These are phyloP conservation scores for Euleptes europaea DNA, from an alignment of 2,113 vertebrate species.

Conservation along the genomic window DNA sequence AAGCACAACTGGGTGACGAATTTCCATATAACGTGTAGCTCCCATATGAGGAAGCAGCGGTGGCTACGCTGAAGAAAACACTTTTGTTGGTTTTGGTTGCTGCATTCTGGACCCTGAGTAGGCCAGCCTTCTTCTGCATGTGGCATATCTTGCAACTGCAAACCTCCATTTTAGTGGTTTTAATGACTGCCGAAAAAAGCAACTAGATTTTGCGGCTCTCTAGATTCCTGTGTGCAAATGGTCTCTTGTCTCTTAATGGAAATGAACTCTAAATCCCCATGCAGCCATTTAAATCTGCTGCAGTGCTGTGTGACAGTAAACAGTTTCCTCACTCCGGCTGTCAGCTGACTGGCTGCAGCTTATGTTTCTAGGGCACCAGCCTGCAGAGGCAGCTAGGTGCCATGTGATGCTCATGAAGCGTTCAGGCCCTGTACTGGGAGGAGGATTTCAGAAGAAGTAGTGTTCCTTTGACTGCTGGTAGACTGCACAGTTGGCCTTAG, in stretches of 20 bases:
- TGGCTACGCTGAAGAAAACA: too few relatives aligned
- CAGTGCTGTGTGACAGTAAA: background rate
- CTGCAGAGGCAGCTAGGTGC: background rate
- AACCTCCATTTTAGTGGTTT: background rate
- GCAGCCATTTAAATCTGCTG: background rate
- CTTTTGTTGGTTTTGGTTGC: background rate
- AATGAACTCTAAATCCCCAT: background rate
- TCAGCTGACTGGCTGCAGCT: background rate
- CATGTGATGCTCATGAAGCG: background rate
- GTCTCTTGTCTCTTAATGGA: background rate
- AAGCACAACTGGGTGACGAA: background rate
- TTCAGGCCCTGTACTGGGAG: background rate
- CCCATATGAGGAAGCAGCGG: background rate
- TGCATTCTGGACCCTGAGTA: conserved; percentile 62
- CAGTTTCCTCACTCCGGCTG: background rate
- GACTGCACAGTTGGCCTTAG: background rate
- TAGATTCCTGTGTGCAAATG: background rate
- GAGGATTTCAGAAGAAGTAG: background rate
- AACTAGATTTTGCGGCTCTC: background rate
- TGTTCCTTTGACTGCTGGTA: background rate
- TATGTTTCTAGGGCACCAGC: background rate
- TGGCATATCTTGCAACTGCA: background rate
- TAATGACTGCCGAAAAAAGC: background rate
- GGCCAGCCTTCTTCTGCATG: conserved; percentile 3
- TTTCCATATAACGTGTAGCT: background rate